These are phyloP conservation scores for Metallyticus violacea DNA, from an alignment of 2,888 invertebrate species.

Conservation along the genomic window DNA sequence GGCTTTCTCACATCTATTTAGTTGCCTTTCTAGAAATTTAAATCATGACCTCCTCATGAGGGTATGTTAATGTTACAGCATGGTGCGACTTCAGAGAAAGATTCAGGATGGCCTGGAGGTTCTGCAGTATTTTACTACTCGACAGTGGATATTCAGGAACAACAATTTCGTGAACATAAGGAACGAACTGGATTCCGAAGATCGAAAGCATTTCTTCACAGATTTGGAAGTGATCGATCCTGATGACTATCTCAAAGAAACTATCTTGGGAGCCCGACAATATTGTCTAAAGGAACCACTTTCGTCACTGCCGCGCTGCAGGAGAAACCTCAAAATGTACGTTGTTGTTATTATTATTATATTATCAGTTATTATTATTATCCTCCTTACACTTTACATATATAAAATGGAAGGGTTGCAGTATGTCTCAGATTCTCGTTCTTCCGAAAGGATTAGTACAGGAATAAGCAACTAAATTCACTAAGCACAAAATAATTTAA, in stretches of 20 bases:
- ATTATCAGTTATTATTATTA: not conserved
- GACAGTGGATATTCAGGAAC: constrained; percentile 75
- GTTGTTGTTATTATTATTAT: constrained; percentile 36
- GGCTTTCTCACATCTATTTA: too few species aligned
- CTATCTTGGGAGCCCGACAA: constrained; percentile 78
- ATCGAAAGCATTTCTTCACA: constrained; percentile 58
- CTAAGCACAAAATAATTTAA: too few species aligned
- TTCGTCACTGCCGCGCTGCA: constrained; percentile 69
- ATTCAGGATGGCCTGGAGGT: constrained; percentile 61
- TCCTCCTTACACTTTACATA: too few species aligned
- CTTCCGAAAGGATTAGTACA: too few species aligned
- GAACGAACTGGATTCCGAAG: constrained; percentile 52
- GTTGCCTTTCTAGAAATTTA: too few species aligned
- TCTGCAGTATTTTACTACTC: constrained; percentile 76
- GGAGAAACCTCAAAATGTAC: constrained; percentile 60
- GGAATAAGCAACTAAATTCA: too few species aligned
- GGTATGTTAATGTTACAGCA: constrained; percentile 51
- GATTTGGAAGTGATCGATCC: constrained; percentile 55
- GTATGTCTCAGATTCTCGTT: too few species aligned
- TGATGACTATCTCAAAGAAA: constrained; percentile 64
- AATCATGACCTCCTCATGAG: too few species aligned
- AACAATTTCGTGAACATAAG: constrained; percentile 57
- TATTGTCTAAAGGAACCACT: constrained; percentile 82
- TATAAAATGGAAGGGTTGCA: too few species aligned
- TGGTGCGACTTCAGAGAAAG: constrained; percentile 62